Percentiles rank a stretch among this genome's conserved stretches.
phyloP scores from a whole-genome alignment of 2,113 vertebrate species.

The Microtus oregoni region DNA sequence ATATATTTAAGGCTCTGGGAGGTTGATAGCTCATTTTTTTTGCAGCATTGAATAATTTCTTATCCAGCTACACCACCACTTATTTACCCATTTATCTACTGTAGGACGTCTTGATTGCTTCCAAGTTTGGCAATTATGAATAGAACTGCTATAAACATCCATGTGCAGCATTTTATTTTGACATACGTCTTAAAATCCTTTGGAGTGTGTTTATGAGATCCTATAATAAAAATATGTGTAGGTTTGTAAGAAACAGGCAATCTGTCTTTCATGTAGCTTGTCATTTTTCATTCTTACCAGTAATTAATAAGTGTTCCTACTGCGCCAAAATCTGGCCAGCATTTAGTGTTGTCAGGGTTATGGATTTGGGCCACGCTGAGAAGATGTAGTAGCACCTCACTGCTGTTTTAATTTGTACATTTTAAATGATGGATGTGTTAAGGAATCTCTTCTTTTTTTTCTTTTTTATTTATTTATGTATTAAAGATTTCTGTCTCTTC shows the following conservation, averaged over 20 bases:
- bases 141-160: conserved; percentile 40
- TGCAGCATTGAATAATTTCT: conserved; percentile 48
- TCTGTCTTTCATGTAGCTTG: conserved; percentile 22
- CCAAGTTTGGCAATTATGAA: conserved; percentile 23
- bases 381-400: background rate
- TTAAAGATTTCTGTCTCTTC: no score
- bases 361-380: background rate
- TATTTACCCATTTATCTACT: conserved; percentile 52
- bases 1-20: background rate
- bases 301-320: background rate
- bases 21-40: conserved; percentile 28
- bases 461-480: no score
- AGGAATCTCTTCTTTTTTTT: background rate
- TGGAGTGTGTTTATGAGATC: background rate
- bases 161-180: conserved; percentile 26
- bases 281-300: background rate
- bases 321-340: background rate
- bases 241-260: conserved; percentile 13
- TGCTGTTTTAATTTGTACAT: conserved; percentile 1
- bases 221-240: conserved; percentile 8
- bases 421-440: background rate
- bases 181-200: conserved; percentile 24
- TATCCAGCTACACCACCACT: background rate
- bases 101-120: conserved; percentile 50
- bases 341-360: background rate